Percentiles rank a stretch among this genome's conserved stretches.
Evolutionary conservation across 2,888 invertebrate species (phyloP).

Genomic region (Arge pagana): DNA sequence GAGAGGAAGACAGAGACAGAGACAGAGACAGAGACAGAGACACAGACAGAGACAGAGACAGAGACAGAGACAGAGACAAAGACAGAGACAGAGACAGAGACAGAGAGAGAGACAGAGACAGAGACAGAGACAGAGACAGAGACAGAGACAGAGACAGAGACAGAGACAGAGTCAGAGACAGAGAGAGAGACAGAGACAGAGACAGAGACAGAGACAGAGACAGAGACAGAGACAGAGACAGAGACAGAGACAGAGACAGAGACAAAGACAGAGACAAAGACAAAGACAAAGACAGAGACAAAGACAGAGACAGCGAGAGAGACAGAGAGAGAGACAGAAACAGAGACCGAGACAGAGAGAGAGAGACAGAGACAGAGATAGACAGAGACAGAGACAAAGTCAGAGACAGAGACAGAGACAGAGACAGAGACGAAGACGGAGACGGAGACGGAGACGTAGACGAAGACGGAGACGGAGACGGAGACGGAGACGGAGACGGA

Average conservation of each 20-base stretch:
- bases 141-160: not conserved
- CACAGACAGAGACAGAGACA: conserved; percentile 1
- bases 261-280: too few species aligned
- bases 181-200: not conserved
- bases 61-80: too few species aligned
- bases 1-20: too few species aligned
- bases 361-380: too few species aligned
- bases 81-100: too few species aligned
- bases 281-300: too few species aligned
- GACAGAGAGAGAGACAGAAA: too few species aligned
- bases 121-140: not conserved
- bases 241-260: not conserved
- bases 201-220: not conserved
- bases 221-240: not conserved
- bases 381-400: too few species aligned
- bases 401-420: too few species aligned
- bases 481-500: not conserved
- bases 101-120: conserved; percentile 8
- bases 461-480: not conserved
- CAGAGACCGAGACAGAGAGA: too few species aligned
- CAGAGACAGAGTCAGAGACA: not conserved
- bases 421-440: too few species aligned
- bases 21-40: not conserved
- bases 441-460: not conserved
- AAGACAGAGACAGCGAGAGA: too few species aligned